Conservation (phyloP, 2,888 invertebrate species). For the Cheiracanthium punctorium region DNA sequence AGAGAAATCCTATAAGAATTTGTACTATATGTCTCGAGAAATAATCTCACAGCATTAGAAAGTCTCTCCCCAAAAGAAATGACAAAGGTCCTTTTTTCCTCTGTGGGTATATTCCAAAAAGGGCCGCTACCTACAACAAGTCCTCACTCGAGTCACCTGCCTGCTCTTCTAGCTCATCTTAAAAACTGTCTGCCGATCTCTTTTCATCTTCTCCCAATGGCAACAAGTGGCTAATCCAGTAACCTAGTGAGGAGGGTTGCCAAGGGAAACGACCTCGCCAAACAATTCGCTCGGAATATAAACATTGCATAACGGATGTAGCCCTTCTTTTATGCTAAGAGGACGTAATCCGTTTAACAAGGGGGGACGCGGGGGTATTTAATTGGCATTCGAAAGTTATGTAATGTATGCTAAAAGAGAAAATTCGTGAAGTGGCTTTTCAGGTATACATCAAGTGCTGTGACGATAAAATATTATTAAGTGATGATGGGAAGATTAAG, state of each 20-base stretch:
- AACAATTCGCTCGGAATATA: not conserved
- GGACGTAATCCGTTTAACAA: constrained; percentile 1
- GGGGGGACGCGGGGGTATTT: not conserved
- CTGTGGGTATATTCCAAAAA: not conserved
- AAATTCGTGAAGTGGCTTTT: not conserved
- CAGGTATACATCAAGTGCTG: no score
- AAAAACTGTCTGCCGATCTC: constrained; percentile 33
- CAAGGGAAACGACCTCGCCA: constrained; percentile 51
- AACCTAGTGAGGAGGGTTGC: constrained; percentile 56
- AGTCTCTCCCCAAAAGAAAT: no score
- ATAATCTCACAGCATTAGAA: no score
- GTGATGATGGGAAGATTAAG: no score
- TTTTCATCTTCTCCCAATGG: constrained; percentile 51
- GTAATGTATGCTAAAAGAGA: not conserved
- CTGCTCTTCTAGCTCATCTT: constrained; percentile 52
- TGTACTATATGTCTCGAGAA: not conserved
- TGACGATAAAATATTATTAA: no score
- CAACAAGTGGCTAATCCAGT: constrained; percentile 64
- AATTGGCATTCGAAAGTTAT: not conserved
- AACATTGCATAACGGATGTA: constrained; percentile 22
- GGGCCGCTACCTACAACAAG: not conserved
- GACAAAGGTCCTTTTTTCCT: not conserved
- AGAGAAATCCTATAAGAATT: not conserved
- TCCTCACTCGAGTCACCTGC: not conserved
- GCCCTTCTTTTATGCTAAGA: not conserved